Conservation (phyloP, 1,140 invertebrate genomes). For the Danaus melanippus region DNA sequence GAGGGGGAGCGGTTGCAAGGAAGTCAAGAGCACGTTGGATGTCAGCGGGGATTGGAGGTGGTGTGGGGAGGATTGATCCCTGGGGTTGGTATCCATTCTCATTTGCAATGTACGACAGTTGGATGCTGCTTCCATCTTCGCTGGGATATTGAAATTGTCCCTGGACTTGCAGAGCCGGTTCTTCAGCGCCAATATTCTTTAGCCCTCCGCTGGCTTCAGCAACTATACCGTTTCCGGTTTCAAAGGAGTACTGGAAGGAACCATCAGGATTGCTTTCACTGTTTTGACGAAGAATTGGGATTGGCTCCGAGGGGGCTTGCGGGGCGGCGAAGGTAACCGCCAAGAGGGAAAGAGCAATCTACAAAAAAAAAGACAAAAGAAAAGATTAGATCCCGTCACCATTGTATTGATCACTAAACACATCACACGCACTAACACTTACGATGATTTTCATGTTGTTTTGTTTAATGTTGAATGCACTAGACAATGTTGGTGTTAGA, state of each 20-base stretch:
- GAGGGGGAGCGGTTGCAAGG: slow-evolving; percentile 55
- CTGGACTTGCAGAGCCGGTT: slow-evolving; percentile 61
- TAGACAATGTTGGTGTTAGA: slow-evolving; percentile 62
- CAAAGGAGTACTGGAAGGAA: slow-evolving; percentile 76
- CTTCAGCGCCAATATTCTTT: slow-evolving; percentile 66
- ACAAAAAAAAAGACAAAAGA: slow-evolving; percentile 28
- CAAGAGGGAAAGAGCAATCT: slow-evolving; percentile 58
- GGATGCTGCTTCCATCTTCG: slow-evolving; percentile 73
- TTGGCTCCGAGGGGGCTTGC: slow-evolving; percentile 67
- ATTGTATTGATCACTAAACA: slow-evolving; percentile 25
- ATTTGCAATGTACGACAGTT: slow-evolving; percentile 78
- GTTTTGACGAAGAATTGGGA: slow-evolving; percentile 75
- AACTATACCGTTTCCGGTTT: slow-evolving; percentile 74
- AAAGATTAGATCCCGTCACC: slow-evolving; percentile 6
- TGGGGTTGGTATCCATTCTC: slow-evolving; percentile 74
- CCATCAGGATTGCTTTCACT: slow-evolving; percentile 78
- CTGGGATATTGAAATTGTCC: slow-evolving; percentile 77
- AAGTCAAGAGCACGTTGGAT: slow-evolving; percentile 74
- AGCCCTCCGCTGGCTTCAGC: slow-evolving; percentile 70
- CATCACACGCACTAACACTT: slow-evolving; percentile 43
- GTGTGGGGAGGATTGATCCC: slow-evolving; percentile 76
- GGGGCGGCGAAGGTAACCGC: slow-evolving; percentile 64
- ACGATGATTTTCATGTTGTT: slow-evolving; percentile 64
- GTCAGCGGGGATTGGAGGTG: slow-evolving; percentile 77
- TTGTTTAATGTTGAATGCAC: slow-evolving; percentile 53